Evolutionary conservation across 2,113 vertebrate genomes (phyloP), one percentile per base, ranked within the genome.

Genomic region (Antennarius striatus): DNA sequence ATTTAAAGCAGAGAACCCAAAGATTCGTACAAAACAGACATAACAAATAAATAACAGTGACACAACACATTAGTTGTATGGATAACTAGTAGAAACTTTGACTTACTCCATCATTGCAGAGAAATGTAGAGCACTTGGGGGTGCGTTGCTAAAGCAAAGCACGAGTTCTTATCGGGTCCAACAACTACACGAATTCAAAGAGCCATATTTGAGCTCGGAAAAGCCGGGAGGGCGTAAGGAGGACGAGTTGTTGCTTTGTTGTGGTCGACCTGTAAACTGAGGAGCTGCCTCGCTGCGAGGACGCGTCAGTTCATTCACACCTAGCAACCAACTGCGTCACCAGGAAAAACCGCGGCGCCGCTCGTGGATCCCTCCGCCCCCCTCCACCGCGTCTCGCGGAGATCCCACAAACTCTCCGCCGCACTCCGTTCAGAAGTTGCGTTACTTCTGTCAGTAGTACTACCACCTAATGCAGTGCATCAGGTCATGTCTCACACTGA

Each of bases 101-200:
- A 94, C 93, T 94, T 92, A 94, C 93, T 93, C 93, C 93, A 94
- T 94, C 90, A 82, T 93, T 88, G 92, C 92, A 68, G 86, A 68
- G 69, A 80, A 87, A 83, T n/a, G 82, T 87, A 90, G 89, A 87
- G 83, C 79, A 55, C 83, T 88, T 83, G 69, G 62, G 86, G 93
- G 32, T 93, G 92, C 93, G 92, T 93, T 93, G 93, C 92, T 64
- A 75, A 85, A 87, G 93, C 93, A 94, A 94, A 90, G 93, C 93
- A 93, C 92, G 86, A 59, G 51, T 87, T 87, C 64, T 89, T 58
- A 68, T 66, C 17, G 40, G 68, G 80, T 88, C 73, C 80, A 54
- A 84, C 54, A 68, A 77, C 63, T 75, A 49, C 29, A 59, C 40
- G 47, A 69, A 71, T 72, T 93, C 71, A 94, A 71, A 93, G 89